Evolutionary conservation across 2,113 vertebrate genomes (phyloP), one percentile per base, ranked within the genome.

Genomic region (Menidia beryllina): DNA sequence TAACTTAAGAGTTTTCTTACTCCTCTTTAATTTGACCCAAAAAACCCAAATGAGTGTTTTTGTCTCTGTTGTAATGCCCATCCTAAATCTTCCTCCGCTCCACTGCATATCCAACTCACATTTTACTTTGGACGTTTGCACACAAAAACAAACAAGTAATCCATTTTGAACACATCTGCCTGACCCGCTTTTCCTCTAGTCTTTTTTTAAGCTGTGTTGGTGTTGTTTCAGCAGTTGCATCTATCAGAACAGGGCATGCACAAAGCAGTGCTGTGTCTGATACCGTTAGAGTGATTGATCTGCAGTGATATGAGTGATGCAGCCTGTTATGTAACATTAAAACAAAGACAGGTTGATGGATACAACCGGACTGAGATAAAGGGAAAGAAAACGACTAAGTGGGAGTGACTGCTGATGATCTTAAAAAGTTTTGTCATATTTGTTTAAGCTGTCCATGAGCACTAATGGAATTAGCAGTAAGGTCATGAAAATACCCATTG

Each of bases 231-330:
- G 51, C 45, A 48, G 26, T 45, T 53, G 21, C 60, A 55, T 80
- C 78, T 56, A 55, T 66, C 70, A 52, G 74, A 77, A 75, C 38
- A 14, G 30, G 39, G 71, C 19, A 25, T 26, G 39, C 66, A 41
- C 63, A 21, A 54, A 59, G 59, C 72, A 62, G 69, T 10, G 66
- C 52, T 50, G 36, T 51, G 52, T 69, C 41, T 52, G 48, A 61
- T 63, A 30, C 41, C 17, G 61, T 55, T 54, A 23, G 57, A 74
- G 68, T 75, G 90, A 89, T 72, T 68, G 59, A 84, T 89, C 60
- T 41, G 60, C 61, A 9, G 55, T 79, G 80, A 89, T 61, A 69
- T 5, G 43, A 86, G 68, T 74, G 79, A 79, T 59, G 72, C 57
- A 59, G 63, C 48, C 63, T 30, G 45, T 86, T 82, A 72, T 72